Evolutionary conservation across 2,797 vertebrate species (phyloP), one percentile per base, ranked within the genome.

Genomic region (Threskiornis aethiopicus): DNA sequence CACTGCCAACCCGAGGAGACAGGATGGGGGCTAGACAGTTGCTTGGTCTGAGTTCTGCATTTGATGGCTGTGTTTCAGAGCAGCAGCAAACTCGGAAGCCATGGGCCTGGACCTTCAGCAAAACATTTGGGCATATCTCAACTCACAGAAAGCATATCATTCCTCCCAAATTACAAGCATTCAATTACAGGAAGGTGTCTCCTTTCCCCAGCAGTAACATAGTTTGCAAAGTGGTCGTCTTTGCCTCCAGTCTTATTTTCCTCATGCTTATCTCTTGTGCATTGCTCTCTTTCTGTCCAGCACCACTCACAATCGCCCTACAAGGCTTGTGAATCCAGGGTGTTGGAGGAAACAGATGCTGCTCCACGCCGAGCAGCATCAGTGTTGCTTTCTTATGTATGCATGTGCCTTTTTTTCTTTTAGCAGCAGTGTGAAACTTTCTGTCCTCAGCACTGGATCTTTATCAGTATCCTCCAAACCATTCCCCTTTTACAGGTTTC

Each of bases 261-360:
- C 19, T 92, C 18, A 6, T 26, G 29, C 16, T 54, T 71, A 3
- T 71, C 26, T 54, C 35, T n/a, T 73, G 39, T 28, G 31, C 35
- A 9, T 46, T 3, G 1, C 47, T 81, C 33, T 31, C 42, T 52
- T 89, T 88, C 69, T 85, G 42, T 62, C 33, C 35, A n/a, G 26
- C 39, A 35, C 20, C 0, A 1, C n/a, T 80, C 66, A 57, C n/a
- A 33, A 6, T 55, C 1, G 0, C 41, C 61, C 37, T 72, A 6
- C 31, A 37, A 51, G 19, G 25, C 25, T n/a, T 54, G 14, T 67
- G 25, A 67, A 57, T 58, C 42, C 62, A 46, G 10, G 6, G 11
- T 20, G 8, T 1, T 81, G 46, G 62, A 91, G 76, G 42, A 81
- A 83, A 41, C 25, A 59, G 33, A 39, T 51, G 35, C 29, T 13